Evolutionary conservation across 2,888 invertebrate species (phyloP).

Genomic region (Drosophila barbarae): DNA sequence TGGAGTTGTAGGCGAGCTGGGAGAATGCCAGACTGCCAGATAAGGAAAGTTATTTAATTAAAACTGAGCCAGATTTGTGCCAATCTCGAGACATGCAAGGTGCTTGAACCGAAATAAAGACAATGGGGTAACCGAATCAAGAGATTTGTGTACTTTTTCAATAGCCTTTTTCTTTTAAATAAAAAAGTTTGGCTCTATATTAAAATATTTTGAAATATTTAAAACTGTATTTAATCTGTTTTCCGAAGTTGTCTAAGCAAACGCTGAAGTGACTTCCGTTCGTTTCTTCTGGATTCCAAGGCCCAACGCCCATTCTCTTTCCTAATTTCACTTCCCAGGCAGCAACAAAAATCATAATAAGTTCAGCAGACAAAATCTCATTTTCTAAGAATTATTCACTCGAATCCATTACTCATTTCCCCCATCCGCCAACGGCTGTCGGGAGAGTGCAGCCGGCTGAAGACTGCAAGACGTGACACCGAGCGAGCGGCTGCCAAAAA

Average conservation of each 20-base stretch:
- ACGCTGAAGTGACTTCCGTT: not conserved
- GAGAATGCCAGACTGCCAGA: constrained; percentile 38
- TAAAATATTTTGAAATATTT: not conserved
- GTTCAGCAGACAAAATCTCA: constrained; percentile 40
- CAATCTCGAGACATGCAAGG: constrained; percentile 60
- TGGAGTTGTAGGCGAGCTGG: constrained; percentile 51
- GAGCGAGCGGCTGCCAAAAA: constrained; percentile 54
- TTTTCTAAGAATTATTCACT: constrained; percentile 45
- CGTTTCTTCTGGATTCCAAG: not conserved
- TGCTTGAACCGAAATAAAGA: constrained; percentile 28
- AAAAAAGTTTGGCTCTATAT: not conserved
- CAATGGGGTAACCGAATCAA: not conserved
- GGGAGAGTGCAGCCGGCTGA: constrained; percentile 37
- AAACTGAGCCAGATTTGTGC: constrained; percentile 60
- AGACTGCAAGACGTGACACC: constrained; percentile 53
- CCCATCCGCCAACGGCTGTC: constrained; percentile 29
- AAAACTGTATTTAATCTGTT: no score
- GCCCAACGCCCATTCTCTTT: constrained; percentile 16
- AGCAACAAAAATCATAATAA: constrained; percentile 20
- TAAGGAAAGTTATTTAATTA: constrained; percentile 70
- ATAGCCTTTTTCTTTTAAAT: not conserved
- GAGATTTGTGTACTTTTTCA: not conserved
- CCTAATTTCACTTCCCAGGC: constrained; percentile 30
- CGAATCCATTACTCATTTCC: constrained; percentile 44
- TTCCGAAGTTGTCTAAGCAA: not conserved